These are phyloP conservation scores for Dicrostonyx torquatus DNA, from an alignment of 2,797 vertebrate genomes.

Conservation along the genomic window DNA sequence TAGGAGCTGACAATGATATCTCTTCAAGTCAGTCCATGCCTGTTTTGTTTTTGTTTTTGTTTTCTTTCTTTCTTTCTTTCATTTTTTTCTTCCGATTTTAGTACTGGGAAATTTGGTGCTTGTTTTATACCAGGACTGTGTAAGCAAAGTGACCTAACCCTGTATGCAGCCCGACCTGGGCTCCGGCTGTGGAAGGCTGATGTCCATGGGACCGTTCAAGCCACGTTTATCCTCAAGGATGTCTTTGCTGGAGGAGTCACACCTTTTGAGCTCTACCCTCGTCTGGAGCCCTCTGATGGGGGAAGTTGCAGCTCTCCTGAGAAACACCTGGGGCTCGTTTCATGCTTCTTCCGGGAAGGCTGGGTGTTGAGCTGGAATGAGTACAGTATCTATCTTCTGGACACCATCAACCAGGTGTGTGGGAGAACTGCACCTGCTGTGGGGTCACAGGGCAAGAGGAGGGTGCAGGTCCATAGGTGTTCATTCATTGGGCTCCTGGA, in stretches of 20 bases:
- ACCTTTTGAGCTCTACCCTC: conserved; percentile 93
- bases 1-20: no score
- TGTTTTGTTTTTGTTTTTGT: neutral
- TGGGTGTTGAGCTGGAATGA: conserved; percentile 99
- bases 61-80: neutral
- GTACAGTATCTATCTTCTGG: conserved; percentile 95
- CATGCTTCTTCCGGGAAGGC: conserved; percentile 93
- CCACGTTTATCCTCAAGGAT: conserved; percentile 92
- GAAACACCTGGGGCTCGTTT: conserved; percentile 93
- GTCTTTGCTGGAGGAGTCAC: conserved; percentile 91
- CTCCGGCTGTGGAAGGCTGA: conserved; percentile 95
- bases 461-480: no score
- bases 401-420: conserved; percentile 93
- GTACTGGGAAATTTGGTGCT: conserved; percentile 94
- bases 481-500: neutral
- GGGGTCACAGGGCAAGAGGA: neutral
- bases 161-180: conserved; percentile 94
- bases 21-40: neutral
- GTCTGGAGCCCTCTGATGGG: conserved; percentile 83
- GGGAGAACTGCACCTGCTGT: fast-evolving
- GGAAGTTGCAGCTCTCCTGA: conserved; percentile 89
- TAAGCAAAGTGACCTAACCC: conserved; percentile 95
- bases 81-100: conserved; percentile 79
- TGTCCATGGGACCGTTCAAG: conserved; percentile 92
- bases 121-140: conserved; percentile 97